Evolutionary conservation across 2,797 vertebrate genomes (phyloP).

Genomic region (Rhinogobio ventralis): DNA sequence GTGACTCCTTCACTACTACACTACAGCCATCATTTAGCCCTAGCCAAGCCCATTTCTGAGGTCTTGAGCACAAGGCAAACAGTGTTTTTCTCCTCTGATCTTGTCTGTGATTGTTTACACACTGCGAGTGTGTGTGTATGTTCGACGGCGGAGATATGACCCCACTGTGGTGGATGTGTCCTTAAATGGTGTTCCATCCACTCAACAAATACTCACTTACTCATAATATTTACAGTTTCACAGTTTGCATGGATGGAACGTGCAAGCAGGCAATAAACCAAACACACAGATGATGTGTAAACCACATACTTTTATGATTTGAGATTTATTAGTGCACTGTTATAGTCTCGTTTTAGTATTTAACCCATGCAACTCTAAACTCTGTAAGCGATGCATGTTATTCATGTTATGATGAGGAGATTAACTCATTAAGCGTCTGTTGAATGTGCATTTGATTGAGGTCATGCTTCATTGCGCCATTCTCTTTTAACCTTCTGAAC

Average conservation of each 20-base stretch:
- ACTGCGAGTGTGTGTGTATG: neutral
- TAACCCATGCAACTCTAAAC: neutral
- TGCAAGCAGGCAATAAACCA: conserved; percentile 20
- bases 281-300: conserved; percentile 8
- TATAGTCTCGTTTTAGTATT: neutral
- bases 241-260: conserved; percentile 9
- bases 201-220: neutral
- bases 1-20: conserved; percentile 5
- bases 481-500: neutral
- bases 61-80: neutral
- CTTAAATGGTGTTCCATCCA: conserved; percentile 24
- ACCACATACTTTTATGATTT: neutral
- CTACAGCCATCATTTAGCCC: neutral
- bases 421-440: neutral
- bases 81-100: conserved; percentile 9
- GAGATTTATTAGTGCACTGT: neutral
- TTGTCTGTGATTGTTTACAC: conserved; percentile 11
- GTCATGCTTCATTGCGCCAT: neutral
- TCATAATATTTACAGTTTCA: conserved; percentile 41
- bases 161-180: conserved; percentile 14
- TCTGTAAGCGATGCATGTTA: neutral
- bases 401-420: neutral
- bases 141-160: neutral
- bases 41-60: neutral
- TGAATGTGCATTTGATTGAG: neutral